Evolutionary conservation across 2,797 vertebrate genomes (phyloP).

Genomic region (Babyrousa celebensis): DNA sequence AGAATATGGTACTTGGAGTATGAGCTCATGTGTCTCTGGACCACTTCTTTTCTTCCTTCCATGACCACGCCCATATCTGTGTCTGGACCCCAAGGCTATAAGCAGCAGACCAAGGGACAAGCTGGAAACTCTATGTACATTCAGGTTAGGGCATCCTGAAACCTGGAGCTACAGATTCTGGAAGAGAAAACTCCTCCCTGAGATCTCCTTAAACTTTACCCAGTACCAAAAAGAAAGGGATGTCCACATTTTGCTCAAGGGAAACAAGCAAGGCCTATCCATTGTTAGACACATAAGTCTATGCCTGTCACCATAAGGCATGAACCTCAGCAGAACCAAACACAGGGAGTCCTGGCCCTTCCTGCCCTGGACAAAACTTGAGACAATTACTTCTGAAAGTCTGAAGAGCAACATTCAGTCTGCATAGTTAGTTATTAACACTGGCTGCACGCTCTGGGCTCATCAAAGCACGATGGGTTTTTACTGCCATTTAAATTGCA

Average conservation of each 20-base stretch:
- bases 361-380: background rate
- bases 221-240: background rate
- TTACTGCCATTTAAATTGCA: constrained; percentile 85
- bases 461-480: constrained; percentile 58
- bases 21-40: background rate
- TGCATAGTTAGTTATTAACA: constrained; percentile 78
- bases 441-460: background rate
- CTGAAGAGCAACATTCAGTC: background rate
- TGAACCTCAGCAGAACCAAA: background rate
- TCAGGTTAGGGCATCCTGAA: background rate
- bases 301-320: background rate
- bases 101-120: background rate
- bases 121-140: rapidly evolving
- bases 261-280: background rate
- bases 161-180: background rate
- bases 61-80: background rate
- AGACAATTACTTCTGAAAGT: background rate
- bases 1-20: background rate
- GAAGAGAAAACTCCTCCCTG: background rate
- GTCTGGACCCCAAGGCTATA: background rate
- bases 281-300: background rate
- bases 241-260: background rate
- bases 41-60: background rate
- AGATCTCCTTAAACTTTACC: background rate
- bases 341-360: background rate